Percentiles rank a stretch among this genome's conserved stretches.
Evolutionary conservation across 2,113 vertebrate genomes (phyloP).

Genomic region (Paratilapia polleni): DNA sequence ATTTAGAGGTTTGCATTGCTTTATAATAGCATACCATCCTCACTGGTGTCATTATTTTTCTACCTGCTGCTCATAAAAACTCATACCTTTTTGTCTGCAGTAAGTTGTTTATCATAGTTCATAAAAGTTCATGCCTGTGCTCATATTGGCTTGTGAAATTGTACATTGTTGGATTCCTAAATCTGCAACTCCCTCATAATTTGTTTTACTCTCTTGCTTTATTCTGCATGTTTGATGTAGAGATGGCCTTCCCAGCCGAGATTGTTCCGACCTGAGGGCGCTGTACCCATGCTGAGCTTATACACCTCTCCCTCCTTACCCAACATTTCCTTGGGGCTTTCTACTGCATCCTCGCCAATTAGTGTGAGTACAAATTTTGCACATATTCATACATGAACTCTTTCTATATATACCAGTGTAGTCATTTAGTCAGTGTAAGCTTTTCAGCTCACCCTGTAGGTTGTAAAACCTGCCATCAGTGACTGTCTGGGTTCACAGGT

Average conservation of each 20-base stretch:
- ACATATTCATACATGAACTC: conserved; percentile 2
- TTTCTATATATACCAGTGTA: conserved; percentile 4
- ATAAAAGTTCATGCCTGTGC: conserved; percentile 63
- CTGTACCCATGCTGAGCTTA: conserved; percentile 92
- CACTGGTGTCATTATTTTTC: conserved; percentile 24
- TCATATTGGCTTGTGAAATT: conserved; percentile 60
- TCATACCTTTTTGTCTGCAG: conserved; percentile 5
- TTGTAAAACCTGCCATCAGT: conserved; percentile 56
- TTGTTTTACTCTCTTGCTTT: conserved; percentile 24
- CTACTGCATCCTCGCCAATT: conserved; percentile 86
- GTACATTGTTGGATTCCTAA: conserved; percentile 53
- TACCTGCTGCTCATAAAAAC: conserved; percentile 1
- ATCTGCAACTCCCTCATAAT: conserved; percentile 44
- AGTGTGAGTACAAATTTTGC: conserved; percentile 85
- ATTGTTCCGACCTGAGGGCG: conserved; percentile 90
- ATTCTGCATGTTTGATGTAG: conserved; percentile 76
- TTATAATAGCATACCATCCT: conserved; percentile 8
- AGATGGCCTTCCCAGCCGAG: conserved; percentile 92
- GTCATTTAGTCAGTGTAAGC: background rate
- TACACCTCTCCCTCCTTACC: conserved; percentile 97
- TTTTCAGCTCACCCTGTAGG: conserved; percentile 32
- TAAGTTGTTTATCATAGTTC: conserved; percentile 44
- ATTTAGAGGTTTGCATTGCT: conserved; percentile 37
- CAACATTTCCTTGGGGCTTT: conserved; percentile 95
- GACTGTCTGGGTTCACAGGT: conserved; percentile 63